phyloP scores from a whole-genome alignment of 1,140 invertebrate genomes.

The Cydia amplana region DNA sequence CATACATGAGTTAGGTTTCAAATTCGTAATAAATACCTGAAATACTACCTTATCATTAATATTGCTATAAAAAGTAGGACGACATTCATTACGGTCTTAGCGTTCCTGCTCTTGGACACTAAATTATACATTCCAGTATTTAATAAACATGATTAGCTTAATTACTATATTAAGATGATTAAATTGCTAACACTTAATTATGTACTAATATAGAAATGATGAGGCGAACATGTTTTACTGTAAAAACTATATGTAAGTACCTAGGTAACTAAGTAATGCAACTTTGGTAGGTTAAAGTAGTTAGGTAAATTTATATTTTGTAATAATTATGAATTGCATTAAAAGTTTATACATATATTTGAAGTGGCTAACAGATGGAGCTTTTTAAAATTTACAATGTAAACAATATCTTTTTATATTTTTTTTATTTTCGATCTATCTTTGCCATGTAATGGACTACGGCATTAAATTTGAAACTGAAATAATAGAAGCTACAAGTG shows the following conservation, averaged over 20 bases:
- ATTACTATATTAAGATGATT: constrained; percentile 22
- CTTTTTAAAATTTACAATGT: no score
- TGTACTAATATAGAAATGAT: background rate
- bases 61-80: background rate
- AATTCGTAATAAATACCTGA: constrained; percentile 9
- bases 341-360: no score
- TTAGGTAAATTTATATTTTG: no score
- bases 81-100: background rate
- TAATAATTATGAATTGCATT: no score
- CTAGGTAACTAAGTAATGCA: no score
- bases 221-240: background rate
- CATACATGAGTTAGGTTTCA: background rate
- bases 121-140: constrained; percentile 31
- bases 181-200: background rate
- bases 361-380: no score
- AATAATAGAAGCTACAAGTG: no score
- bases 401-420: no score
- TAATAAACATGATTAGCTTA: constrained; percentile 18
- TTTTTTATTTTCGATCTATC: no score
- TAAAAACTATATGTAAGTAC: background rate
- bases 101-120: background rate
- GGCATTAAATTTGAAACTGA: no score
- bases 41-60: background rate
- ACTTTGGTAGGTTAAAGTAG: no score
- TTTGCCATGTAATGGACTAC: no score